Conservation (phyloP, 2,797 vertebrate genomes). For the Lutjanus argentimaculatus region DNA sequence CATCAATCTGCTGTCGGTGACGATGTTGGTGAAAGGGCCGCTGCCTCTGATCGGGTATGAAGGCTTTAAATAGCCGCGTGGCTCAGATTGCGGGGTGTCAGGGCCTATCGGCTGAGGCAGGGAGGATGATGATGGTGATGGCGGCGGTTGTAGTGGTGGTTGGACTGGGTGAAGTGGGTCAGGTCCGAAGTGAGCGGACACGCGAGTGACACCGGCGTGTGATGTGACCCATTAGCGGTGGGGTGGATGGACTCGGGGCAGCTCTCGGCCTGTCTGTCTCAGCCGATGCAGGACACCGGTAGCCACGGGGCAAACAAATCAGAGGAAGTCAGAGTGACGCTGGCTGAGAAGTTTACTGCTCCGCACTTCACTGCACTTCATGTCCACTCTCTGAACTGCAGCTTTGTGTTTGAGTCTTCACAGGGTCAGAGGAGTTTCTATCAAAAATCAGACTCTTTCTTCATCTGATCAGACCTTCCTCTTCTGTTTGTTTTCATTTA, state of each 20-base stretch:
- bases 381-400: slow-evolving; percentile 5
- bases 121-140: slow-evolving; percentile 40
- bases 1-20: slow-evolving; percentile 82
- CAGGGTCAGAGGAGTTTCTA: background rate
- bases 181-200: slow-evolving; percentile 77
- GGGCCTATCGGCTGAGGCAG: slow-evolving; percentile 60
- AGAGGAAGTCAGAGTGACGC: slow-evolving; percentile 66
- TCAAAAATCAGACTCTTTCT: background rate
- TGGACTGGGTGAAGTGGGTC: slow-evolving; percentile 79
- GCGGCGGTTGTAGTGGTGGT: slow-evolving; percentile 26
- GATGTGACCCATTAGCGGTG: slow-evolving; percentile 75
- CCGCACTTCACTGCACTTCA: slow-evolving; percentile 43
- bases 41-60: slow-evolving; percentile 64
- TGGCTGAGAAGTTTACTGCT: slow-evolving; percentile 62
- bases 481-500: background rate
- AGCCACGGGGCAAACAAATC: slow-evolving; percentile 77
- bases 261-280: slow-evolving; percentile 65
- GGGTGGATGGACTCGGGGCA: slow-evolving; percentile 48
- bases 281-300: slow-evolving; percentile 60
- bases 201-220: slow-evolving; percentile 65
- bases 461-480: background rate
- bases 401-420: background rate
- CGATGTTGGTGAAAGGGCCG: slow-evolving; percentile 51
- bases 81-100: slow-evolving; percentile 74
- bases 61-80: slow-evolving; percentile 77